Evolutionary conservation across 2,888 invertebrate genomes (phyloP), one percentile per base, ranked within the genome.

Genomic region (Caenorhabditis auriculariae): DNA sequence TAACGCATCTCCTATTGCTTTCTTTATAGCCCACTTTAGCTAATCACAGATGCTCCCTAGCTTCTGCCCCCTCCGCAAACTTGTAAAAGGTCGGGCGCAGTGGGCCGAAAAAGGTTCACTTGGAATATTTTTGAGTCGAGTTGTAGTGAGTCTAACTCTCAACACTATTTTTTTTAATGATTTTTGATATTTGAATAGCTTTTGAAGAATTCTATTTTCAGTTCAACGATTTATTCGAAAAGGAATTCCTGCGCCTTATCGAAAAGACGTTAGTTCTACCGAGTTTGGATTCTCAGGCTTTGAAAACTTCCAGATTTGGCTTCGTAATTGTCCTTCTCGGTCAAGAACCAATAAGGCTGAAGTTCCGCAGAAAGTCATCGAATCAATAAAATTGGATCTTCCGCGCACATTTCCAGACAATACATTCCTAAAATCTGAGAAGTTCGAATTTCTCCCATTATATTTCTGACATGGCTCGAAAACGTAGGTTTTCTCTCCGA

Each of bases 331-430:
- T 47, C 64, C 71, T 17, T 45, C 71, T 0, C 21, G 63, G 12
- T 27, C 35, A n/a, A n/a, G n/a, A n/a, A 42, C 41, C 15, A 24
- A 17, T 24, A 26, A 43, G 21, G 53, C 54, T 32, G 52, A 52
- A 15, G 28, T 35, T 28, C 45, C 54, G 45, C 44, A 37, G 37
- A 47, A 43, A 28, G 61, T 66, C 3, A 56, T 66, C 23, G 61
- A 69, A 32, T 54, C 66, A 6, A 72, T 72, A 6, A 52, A 52
- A 35, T 48, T 69, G 35, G 71, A 72, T 53, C 60, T 72, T 17
- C 68, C 66, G n/a, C 50, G 71, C 47, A 72, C 71, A 9, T 72
- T 72, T 45, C 71, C 71, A 0, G 71, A 72, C 42, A 72, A 72
- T 39, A 53, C 46, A 32, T 59, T 54, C 19, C 43, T 72, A 21